These are phyloP conservation scores for Stegophylla sp. DNA, from an alignment of 2,888 invertebrate genomes.

Conservation along the genomic window DNA sequence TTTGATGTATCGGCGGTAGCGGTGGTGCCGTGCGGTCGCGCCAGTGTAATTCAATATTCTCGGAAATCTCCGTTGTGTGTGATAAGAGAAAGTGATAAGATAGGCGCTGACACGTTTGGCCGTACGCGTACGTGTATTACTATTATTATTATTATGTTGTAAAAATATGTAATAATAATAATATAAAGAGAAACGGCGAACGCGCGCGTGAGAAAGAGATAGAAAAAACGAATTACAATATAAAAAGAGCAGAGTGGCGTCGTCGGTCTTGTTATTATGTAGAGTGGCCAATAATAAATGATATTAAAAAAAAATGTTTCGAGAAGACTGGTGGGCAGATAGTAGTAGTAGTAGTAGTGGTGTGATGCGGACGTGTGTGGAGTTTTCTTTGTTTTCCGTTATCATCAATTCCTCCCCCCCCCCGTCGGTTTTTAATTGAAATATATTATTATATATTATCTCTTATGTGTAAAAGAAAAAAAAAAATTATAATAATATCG, in stretches of 20 bases:
- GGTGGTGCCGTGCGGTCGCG: background rate
- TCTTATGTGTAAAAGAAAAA: too few species aligned
- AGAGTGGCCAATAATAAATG: background rate
- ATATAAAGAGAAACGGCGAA: background rate
- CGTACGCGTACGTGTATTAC: background rate
- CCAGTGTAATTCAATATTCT: slow-evolving; percentile 45
- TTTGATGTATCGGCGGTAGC: slow-evolving; percentile 31
- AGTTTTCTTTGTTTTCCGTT: background rate
- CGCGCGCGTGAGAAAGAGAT: background rate
- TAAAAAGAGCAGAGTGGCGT: background rate
- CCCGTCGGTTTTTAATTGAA: too few species aligned
- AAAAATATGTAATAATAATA: slow-evolving; percentile 6
- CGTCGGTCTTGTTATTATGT: slow-evolving; percentile 27
- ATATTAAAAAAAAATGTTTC: background rate
- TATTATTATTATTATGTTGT: background rate
- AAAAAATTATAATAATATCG: too few species aligned
- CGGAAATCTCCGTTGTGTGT: slow-evolving; percentile 23
- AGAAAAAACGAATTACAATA: background rate
- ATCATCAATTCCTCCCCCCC: background rate
- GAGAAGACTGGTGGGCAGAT: background rate
- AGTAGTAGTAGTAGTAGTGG: too few species aligned
- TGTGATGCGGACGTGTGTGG: too few species aligned
- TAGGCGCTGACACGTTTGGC: background rate
- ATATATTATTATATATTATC: too few species aligned
- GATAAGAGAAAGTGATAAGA: slow-evolving; percentile 51